These are phyloP conservation scores for Glandiceps talaboti DNA, from an alignment of 53 echinoderm and acorn worm species.

Conservation along the genomic window DNA sequence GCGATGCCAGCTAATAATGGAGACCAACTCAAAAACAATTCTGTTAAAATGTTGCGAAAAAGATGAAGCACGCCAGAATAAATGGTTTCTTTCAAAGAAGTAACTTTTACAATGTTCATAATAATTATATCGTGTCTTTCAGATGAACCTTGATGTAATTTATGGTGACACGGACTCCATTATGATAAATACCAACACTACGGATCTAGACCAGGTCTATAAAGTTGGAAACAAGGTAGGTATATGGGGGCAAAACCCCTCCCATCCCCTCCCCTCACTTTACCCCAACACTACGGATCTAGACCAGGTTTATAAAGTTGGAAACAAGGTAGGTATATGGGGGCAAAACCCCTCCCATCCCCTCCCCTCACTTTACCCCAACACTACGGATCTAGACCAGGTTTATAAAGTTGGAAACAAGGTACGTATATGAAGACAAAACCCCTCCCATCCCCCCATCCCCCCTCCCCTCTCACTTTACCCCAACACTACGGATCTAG, in stretches of 20 bases:
- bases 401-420: constrained; percentile 92
- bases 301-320: constrained; percentile 84
- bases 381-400: constrained; percentile 73
- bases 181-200: constrained; percentile 97
- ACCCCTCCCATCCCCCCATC: no score
- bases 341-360: no score
- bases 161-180: constrained; percentile 99
- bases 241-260: no score
- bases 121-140: constrained; percentile 1
- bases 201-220: constrained; percentile 74
- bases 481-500: constrained; percentile 79
- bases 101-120: no score
- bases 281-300: constrained; percentile 82
- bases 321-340: constrained; percentile 61
- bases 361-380: no score
- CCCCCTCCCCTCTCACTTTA: no score
- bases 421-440: constrained; percentile 33
- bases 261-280: no score
- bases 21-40: no score
- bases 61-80: no score
- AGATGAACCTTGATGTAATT: constrained; percentile 99
- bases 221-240: constrained; percentile 90
- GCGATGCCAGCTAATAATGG: no score
- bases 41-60: no score
- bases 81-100: no score